Evolutionary conservation across 2,888 invertebrate species (phyloP).

Genomic region (Epistrophe eligans): DNA sequence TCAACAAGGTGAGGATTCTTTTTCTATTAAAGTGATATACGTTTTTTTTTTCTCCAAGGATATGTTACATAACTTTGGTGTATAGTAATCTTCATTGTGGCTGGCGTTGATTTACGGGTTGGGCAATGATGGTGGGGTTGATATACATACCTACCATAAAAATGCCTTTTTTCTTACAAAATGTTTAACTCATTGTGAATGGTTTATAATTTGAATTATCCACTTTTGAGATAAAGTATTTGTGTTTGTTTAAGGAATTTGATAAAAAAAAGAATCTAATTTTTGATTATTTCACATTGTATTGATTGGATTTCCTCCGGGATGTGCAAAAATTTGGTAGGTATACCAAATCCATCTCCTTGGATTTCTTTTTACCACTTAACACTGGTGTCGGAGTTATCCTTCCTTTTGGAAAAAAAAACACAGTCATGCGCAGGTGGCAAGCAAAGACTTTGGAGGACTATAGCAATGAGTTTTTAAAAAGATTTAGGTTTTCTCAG

Average conservation of each 20-base stretch:
- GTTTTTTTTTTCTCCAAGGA: slow-evolving; percentile 43
- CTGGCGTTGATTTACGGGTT: slow-evolving; percentile 44
- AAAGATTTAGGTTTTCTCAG: slow-evolving; percentile 16
- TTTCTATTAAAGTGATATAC: slow-evolving; percentile 28
- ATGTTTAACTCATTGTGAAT: not conserved
- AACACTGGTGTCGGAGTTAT: slow-evolving; percentile 65
- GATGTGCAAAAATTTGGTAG: slow-evolving; percentile 59
- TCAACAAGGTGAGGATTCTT: slow-evolving; percentile 83
- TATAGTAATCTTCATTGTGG: slow-evolving; percentile 49
- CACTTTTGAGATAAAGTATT: slow-evolving; percentile 3
- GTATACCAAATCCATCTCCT: slow-evolving; percentile 54
- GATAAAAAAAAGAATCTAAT: slow-evolving; percentile 16
- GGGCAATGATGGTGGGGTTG: slow-evolving; percentile 14
- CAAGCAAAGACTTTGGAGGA: slow-evolving; percentile 2
- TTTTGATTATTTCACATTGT: slow-evolving; percentile 39
- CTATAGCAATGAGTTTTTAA: not conserved
- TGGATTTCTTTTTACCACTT: slow-evolving; percentile 64
- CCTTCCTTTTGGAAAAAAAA: slow-evolving; percentile 42
- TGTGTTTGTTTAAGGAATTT: not conserved
- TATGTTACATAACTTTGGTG: slow-evolving; percentile 67
- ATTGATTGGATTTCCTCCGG: slow-evolving; percentile 68
- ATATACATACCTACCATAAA: not conserved
- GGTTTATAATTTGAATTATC: not conserved
- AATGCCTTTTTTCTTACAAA: not conserved
- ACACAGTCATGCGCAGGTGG: slow-evolving; percentile 66